A percentile compares a stretch with the other conserved stretches of the same genome.
Evolutionary conservation across 2,888 invertebrate species (phyloP).

Genomic region (Sarcophaga carnaria): DNA sequence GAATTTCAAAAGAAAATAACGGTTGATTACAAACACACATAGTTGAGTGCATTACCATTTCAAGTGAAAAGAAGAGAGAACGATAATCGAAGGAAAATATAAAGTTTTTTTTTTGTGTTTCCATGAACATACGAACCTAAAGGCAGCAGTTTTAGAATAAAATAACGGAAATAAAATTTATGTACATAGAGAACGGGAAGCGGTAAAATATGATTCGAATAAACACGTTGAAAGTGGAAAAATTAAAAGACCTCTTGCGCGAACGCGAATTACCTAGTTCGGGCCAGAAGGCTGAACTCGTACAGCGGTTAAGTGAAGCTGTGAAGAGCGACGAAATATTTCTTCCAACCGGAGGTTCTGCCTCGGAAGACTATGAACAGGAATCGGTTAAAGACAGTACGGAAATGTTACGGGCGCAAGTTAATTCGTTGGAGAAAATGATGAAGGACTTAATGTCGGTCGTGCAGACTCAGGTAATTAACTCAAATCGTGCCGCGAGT

Average conservation of each 20-base stretch:
- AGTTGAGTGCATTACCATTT: too few species aligned
- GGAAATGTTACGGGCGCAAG: not conserved
- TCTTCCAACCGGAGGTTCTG: too few species aligned
- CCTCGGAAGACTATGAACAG: too few species aligned
- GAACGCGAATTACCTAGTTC: constrained; percentile 23
- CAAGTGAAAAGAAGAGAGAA: too few species aligned
- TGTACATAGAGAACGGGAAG: too few species aligned
- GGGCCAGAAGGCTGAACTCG: constrained; percentile 22
- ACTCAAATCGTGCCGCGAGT: not conserved
- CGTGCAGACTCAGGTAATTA: constrained; percentile 33
- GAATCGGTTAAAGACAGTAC: not conserved
- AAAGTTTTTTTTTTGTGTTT: too few species aligned
- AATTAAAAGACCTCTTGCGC: constrained; percentile 11
- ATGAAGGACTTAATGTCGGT: constrained; percentile 49
- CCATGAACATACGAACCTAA: too few species aligned
- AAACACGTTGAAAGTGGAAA: constrained; percentile 25
- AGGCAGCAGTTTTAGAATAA: too few species aligned
- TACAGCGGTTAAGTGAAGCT: constrained; percentile 20
- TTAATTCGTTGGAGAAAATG: constrained; percentile 19
- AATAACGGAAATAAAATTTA: too few species aligned
- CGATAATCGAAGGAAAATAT: too few species aligned
- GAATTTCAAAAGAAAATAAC: too few species aligned
- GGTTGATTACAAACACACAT: too few species aligned
- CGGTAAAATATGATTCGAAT: constrained; percentile 14
- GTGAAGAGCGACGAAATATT: not conserved